A percentile compares a stretch with the other conserved stretches of the same genome.
These are phyloP conservation scores for Danionella dracula DNA, from an alignment of 2,797 vertebrate genomes.

Conservation along the genomic window DNA sequence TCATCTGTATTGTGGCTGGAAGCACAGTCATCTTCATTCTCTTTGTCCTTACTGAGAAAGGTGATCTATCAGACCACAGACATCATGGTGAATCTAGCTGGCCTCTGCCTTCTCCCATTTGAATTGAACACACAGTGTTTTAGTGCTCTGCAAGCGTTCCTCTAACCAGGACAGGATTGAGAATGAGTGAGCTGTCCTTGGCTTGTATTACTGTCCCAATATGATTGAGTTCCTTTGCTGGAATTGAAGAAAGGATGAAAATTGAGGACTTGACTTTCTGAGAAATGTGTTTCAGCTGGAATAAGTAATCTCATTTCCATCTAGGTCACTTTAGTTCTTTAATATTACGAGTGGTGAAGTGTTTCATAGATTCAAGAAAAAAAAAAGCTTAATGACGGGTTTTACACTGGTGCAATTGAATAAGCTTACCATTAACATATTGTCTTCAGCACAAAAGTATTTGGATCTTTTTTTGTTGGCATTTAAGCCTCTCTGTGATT, in stretches of 20 bases:
- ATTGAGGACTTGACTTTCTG: conserved; percentile 74
- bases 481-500: background rate
- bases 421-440: conserved; percentile 4
- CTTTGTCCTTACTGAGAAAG: conserved; percentile 77
- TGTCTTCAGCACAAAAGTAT: background rate
- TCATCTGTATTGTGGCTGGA: conserved; percentile 78
- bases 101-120: conserved; percentile 74
- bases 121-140: conserved; percentile 68
- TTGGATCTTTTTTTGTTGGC: conserved; percentile 1
- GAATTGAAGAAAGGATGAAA: conserved; percentile 66
- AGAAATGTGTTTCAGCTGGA: conserved; percentile 43
- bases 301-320: conserved; percentile 38
- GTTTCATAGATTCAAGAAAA: background rate
- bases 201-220: conserved; percentile 69
- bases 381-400: conserved; percentile 9
- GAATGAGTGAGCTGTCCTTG: conserved; percentile 79
- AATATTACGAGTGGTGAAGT: conserved; percentile 29
- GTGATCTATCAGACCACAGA: conserved; percentile 74
- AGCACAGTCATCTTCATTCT: conserved; percentile 79
- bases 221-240: conserved; percentile 76
- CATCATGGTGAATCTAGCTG: conserved; percentile 69
- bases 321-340: conserved; percentile 29
- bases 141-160: conserved; percentile 60
- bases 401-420: conserved; percentile 6
- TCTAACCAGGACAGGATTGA: conserved; percentile 71